A percentile compares a stretch with the other conserved stretches of the same genome.
phyloP scores from a whole-genome alignment of 2,888 invertebrate genomes.

The Phaonia tiefii region DNA sequence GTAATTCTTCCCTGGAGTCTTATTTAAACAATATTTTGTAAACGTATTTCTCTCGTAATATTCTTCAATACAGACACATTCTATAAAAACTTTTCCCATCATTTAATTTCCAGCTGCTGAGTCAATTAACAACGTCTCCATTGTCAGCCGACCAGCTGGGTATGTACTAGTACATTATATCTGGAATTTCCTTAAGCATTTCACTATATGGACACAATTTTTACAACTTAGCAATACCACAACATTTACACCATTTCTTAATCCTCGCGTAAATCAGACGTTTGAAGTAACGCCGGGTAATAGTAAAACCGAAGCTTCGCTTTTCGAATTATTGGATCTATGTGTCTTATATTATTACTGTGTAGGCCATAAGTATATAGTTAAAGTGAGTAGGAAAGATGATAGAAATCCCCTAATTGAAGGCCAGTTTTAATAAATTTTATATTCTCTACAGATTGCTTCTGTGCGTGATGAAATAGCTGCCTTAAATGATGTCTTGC shows the following conservation, averaged over 20 bases:
- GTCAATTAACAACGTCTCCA: constrained; percentile 75
- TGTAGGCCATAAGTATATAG: constrained; percentile 80
- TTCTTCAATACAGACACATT: background rate
- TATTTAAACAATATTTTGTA: too few species aligned
- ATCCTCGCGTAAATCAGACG: constrained; percentile 69
- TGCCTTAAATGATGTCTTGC: constrained; percentile 77
- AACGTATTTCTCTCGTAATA: background rate
- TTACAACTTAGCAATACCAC: constrained; percentile 64
- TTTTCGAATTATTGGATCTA: constrained; percentile 78
- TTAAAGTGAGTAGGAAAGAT: constrained; percentile 73
- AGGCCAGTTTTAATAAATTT: background rate
- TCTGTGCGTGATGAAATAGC: constrained; percentile 79
- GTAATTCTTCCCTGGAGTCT: background rate
- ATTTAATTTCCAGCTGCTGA: constrained; percentile 72
- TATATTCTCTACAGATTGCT: constrained; percentile 72
- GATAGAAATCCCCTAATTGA: background rate
- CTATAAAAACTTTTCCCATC: constrained; percentile 20
- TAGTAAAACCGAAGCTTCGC: constrained; percentile 71
- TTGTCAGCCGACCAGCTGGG: constrained; percentile 76
- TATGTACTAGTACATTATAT: constrained; percentile 58
- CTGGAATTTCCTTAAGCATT: constrained; percentile 36
- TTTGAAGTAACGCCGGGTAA: constrained; percentile 73
- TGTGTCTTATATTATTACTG: constrained; percentile 79
- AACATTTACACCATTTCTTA: constrained; percentile 74
- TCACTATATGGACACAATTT: constrained; percentile 37